A percentile compares a stretch with the other conserved stretches of the same genome.
Conservation (phyloP, 2,113 vertebrate genomes). For the Sinocyclocheilus anshuiensis region DNA sequence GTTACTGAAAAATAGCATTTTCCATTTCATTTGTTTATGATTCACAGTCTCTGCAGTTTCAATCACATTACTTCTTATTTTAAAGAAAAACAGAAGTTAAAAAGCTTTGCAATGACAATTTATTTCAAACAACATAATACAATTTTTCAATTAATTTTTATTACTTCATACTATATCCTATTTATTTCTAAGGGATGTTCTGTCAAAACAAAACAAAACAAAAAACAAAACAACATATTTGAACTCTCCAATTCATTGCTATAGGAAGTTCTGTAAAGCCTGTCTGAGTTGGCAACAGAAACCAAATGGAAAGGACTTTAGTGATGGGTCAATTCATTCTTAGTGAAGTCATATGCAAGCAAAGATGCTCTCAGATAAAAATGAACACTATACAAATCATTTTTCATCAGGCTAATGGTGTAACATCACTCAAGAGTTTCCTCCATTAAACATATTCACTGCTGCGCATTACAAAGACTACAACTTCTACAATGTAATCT, state of each 20-base stretch:
- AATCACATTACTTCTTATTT: background rate
- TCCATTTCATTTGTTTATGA: background rate
- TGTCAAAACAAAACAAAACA: no score
- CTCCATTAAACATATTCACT: background rate
- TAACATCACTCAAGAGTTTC: constrained; percentile 31
- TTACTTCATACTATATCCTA: no score
- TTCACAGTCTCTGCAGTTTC: background rate
- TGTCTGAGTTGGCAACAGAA: background rate
- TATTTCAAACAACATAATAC: no score
- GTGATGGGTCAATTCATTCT: background rate
- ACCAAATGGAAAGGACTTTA: background rate
- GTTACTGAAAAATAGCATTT: no score
- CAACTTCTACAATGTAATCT: constrained; percentile 14
- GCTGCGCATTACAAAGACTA: background rate
- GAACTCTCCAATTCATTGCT: background rate
- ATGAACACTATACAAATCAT: background rate
- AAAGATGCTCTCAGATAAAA: background rate
- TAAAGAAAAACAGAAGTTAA: background rate
- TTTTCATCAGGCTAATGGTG: constrained; percentile 3
- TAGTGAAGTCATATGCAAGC: background rate
- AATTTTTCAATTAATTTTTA: no score
- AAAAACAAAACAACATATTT: background rate
- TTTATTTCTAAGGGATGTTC: no score
- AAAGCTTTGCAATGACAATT: no score
- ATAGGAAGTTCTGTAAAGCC: background rate